Percentiles rank a stretch among this genome's conserved stretches.
phyloP scores from a whole-genome alignment of 2,888 invertebrate species.

The Tromatobia lineatoria region DNA sequence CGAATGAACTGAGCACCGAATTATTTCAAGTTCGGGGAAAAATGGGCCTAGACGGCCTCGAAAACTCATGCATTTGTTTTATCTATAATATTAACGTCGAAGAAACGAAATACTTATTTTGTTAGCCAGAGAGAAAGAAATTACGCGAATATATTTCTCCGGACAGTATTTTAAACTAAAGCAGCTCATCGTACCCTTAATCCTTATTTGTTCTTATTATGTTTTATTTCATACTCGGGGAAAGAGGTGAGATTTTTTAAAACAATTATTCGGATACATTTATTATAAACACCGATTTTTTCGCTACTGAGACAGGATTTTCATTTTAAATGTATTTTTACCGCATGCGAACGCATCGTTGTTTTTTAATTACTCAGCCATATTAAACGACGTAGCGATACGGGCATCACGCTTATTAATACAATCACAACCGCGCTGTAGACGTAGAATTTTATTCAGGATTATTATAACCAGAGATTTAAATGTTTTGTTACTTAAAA shows the following conservation, averaged over 20 bases:
- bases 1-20: conserved; percentile 45
- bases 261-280: conserved; percentile 30
- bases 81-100: conserved; percentile 25
- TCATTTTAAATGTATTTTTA: not conserved
- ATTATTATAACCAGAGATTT: not conserved
- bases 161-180: conserved; percentile 58
- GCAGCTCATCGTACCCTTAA: conserved; percentile 53
- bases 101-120: conserved; percentile 18
- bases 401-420: conserved; percentile 14
- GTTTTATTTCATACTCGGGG: conserved; percentile 51
- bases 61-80: conserved; percentile 47
- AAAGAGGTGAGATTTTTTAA: conserved; percentile 40
- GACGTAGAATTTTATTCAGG: conserved; percentile 1
- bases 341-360: conserved; percentile 1
- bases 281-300: conserved; percentile 30
- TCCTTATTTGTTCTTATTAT: conserved; percentile 35
- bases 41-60: conserved; percentile 60
- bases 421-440: conserved; percentile 6
- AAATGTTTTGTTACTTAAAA: too few species aligned
- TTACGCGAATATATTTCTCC: conserved; percentile 49
- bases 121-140: conserved; percentile 42
- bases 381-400: conserved; percentile 55
- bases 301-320: conserved; percentile 39
- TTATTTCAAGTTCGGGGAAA: conserved; percentile 36
- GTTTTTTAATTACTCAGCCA: conserved; percentile 56